Evolutionary conservation across 2,113 vertebrate genomes (phyloP).

Genomic region (Himantopus leucocephalus): DNA sequence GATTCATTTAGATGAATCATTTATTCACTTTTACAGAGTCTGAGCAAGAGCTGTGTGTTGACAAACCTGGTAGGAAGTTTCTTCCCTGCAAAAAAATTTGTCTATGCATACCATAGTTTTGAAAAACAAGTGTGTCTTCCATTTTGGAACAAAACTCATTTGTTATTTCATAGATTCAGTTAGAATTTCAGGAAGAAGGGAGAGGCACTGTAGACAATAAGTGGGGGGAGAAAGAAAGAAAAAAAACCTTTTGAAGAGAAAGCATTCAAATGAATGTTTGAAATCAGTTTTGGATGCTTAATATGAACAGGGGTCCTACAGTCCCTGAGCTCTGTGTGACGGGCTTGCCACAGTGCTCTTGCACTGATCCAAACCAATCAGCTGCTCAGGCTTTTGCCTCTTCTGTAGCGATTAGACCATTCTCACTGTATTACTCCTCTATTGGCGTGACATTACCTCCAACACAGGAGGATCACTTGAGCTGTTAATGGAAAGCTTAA

Average conservation of each 20-base stretch:
- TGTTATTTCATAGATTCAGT: neutral
- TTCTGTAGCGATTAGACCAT: neutral
- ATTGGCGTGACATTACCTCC: neutral
- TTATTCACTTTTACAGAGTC: neutral
- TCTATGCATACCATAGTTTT: neutral
- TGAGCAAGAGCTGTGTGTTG: neutral
- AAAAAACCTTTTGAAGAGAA: neutral
- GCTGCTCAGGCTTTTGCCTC: neutral
- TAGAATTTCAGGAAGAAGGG: neutral
- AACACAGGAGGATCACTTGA: neutral
- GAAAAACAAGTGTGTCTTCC: neutral
- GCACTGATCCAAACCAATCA: neutral
- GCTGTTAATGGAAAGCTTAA: neutral
- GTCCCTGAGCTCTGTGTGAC: neutral
- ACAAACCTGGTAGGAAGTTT: neutral
- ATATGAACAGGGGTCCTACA: neutral
- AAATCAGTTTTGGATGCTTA: neutral
- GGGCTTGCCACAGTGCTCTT: neutral
- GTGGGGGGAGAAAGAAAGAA: rapidly evolving
- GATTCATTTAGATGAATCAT: neutral
- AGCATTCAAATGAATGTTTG: neutral
- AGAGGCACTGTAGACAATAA: neutral
- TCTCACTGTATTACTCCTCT: neutral
- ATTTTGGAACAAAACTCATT: neutral
- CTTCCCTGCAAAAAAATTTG: neutral